phyloP scores from a whole-genome alignment of 2,113 vertebrate species.

The Herpailurus yagouaroundi region DNA sequence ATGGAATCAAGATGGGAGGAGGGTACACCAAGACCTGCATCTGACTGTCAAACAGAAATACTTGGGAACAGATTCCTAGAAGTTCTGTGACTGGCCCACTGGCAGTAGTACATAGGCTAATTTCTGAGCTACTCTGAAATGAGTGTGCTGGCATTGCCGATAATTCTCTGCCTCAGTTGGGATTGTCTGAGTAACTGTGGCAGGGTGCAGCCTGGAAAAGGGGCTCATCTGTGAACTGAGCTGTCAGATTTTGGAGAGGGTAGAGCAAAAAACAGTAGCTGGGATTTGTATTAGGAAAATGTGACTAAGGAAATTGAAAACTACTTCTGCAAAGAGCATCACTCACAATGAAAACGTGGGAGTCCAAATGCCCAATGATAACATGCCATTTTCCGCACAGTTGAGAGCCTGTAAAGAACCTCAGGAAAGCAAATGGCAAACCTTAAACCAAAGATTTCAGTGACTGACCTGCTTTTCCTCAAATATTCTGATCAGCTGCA shows the following conservation, averaged over 20 bases:
- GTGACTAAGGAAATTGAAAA: background rate
- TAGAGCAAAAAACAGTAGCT: background rate
- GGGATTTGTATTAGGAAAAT: background rate
- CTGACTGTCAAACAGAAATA: background rate
- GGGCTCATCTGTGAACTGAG: background rate
- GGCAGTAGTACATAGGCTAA: background rate
- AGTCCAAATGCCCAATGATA: background rate
- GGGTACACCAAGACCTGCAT: background rate
- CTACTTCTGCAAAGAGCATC: background rate
- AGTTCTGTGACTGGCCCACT: background rate
- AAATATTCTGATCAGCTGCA: background rate
- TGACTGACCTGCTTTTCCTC: background rate
- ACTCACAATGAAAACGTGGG: background rate
- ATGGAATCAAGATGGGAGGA: background rate
- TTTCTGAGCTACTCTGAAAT: background rate
- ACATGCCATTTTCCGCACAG: background rate
- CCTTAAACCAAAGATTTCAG: background rate
- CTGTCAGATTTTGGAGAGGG: background rate
- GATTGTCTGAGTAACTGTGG: background rate
- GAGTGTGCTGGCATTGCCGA: rapidly evolving
- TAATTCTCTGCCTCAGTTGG: background rate
- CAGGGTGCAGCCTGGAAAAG: background rate
- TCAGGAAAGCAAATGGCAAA: background rate
- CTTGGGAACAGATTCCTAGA: background rate
- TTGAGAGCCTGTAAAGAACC: background rate